Percentiles rank a stretch among this genome's conserved stretches.
Evolutionary conservation across 2,797 vertebrate species (phyloP).

Genomic region (Scarus forsteni): DNA sequence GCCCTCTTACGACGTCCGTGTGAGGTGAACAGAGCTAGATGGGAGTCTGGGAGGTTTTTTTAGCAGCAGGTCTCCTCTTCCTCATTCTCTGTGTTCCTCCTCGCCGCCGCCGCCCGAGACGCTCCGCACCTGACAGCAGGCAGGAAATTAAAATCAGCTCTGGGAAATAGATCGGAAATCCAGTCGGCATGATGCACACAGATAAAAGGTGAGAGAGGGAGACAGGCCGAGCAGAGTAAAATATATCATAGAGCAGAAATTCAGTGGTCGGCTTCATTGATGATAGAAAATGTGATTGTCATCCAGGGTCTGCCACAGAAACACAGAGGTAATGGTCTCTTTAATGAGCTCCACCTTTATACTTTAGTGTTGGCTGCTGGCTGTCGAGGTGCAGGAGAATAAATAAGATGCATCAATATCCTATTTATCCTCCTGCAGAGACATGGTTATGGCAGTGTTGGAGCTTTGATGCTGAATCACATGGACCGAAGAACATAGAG

Average conservation of each 20-base stretch:
- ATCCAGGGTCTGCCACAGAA: constrained; percentile 22
- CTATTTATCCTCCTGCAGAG: not conserved
- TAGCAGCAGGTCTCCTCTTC: constrained; percentile 3
- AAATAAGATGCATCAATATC: constrained; percentile 12
- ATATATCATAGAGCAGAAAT: constrained; percentile 26
- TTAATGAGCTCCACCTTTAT: constrained; percentile 30
- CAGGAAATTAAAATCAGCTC: constrained; percentile 55
- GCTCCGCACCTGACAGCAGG: constrained; percentile 29
- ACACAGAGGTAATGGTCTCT: constrained; percentile 28
- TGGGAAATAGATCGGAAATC: constrained; percentile 31
- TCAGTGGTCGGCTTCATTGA: constrained; percentile 19
- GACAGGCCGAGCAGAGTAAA: not conserved
- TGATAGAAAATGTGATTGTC: constrained; percentile 32
- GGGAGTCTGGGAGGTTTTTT: not conserved
- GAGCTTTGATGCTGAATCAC: no score
- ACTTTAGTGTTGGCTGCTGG: constrained; percentile 27
- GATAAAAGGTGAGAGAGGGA: constrained; percentile 8
- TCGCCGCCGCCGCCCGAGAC: not conserved
- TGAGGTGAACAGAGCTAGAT: constrained; percentile 13
- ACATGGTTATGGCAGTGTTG: not conserved
- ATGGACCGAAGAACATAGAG: no score
- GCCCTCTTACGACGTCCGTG: constrained; percentile 4
- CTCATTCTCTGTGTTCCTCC: constrained; percentile 6
- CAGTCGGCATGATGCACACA: constrained; percentile 12
- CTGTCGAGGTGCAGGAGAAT: constrained; percentile 1